Base-by-base conservation (phyloP, 2,113 vertebrate genomes). In the Megaceryle maxima region DNA sequence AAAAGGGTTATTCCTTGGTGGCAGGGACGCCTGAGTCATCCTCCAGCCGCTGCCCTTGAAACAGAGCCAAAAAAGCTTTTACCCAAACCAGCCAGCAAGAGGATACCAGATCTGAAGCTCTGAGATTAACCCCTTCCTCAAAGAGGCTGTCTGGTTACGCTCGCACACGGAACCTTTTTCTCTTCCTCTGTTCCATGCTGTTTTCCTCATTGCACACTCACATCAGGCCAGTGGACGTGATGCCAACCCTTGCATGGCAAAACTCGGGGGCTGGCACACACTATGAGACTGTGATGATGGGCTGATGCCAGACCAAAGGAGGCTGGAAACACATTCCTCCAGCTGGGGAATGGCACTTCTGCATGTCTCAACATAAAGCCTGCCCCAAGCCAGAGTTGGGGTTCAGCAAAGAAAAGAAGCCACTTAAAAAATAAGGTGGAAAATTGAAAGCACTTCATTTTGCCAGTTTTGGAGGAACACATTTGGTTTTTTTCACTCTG, bases 1-100 rank as follows among this genome's bases (percentile, higher is more conserved):
- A 84, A 78, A 90, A 90, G 78, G 78, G 70, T 76, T 90, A 63
- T 86, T 95, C 83, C 95, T 79, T 35, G 68, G 50, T 51, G 64
- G 74, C 88, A 83, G 78, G 48, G 93, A 96, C 86, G 68, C 60
- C 81, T 95, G 92, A 97, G 93, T 97, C 97, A 96, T 97, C 90
- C 92, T 91, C 83, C 94, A 88, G 91, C 86, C 59, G 13, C 35
- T 94, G 91, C 78, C 95, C 95, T 97, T 98, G 98, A 98, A 97
- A 96, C 35, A 3, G 14, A 97, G 97, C 97, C 98, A 98, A 74
- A 97, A 98, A 98, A 97, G 98, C 98, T 97, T 97, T 97, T 96
- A 97, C 46, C 8, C 90, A 95, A 94, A 98, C 95, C 77, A 95
- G 87, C 48, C 88, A 92, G 97, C 96, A 96, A 97, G 74, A 96